Conservation (phyloP, 2,113 vertebrate species). For the Arizona elegans region DNA sequence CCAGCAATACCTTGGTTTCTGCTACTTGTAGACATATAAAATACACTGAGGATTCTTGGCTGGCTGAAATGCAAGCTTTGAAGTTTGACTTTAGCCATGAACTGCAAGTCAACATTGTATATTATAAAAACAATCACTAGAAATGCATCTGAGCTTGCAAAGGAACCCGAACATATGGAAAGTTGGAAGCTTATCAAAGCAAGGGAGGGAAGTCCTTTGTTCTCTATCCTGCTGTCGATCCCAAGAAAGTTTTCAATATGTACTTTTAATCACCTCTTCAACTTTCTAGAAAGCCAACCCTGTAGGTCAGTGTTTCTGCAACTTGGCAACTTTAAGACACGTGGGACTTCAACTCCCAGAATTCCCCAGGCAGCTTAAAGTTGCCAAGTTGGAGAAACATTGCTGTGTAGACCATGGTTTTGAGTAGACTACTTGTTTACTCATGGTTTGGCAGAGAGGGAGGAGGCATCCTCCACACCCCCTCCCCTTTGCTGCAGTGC, state of each 20-base stretch:
- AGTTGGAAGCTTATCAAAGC: neutral
- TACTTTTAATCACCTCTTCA: neutral
- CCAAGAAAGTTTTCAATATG: neutral
- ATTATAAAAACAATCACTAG: neutral
- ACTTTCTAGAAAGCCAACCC: neutral
- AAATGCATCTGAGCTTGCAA: neutral
- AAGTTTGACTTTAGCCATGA: neutral
- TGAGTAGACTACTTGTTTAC: neutral
- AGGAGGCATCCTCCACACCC: no score
- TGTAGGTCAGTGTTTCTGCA: neutral
- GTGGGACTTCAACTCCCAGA: neutral
- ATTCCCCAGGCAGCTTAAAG: neutral
- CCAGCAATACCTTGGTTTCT: neutral
- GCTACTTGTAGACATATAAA: neutral
- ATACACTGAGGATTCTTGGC: neutral
- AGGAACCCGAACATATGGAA: neutral
- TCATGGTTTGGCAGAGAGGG: neutral
- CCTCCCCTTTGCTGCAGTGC: neutral
- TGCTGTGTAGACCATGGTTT: neutral
- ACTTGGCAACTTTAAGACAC: neutral
- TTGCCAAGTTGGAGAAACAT: neutral
- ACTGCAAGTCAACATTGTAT: neutral
- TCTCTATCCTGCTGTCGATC: neutral
- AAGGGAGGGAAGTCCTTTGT: neutral
- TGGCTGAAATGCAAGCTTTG: neutral